Percentiles rank a stretch among this genome's conserved stretches.
Evolutionary conservation across 2,888 invertebrate species (phyloP).

Genomic region (Pseudoips prasinana): DNA sequence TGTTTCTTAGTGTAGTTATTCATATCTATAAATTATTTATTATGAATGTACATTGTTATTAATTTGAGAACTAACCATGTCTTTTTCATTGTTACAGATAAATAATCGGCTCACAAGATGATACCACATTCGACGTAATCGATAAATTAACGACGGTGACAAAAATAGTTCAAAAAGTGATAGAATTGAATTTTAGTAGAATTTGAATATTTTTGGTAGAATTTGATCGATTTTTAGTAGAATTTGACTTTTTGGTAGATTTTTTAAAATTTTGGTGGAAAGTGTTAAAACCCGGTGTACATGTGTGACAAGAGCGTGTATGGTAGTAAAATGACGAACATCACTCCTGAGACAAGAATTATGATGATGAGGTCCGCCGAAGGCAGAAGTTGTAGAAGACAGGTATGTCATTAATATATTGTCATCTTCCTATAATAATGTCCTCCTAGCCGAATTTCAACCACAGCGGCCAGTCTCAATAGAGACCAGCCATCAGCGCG

Average conservation of each 20-base stretch:
- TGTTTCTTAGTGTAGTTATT: too few relatives aligned
- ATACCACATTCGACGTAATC: conserved; percentile 17
- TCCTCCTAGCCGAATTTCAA: too few relatives aligned
- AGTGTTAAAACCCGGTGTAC: conserved; percentile 33
- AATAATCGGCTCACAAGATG: conserved; percentile 17
- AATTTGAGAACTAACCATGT: too few relatives aligned
- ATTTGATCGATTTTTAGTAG: neutral
- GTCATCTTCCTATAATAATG: too few relatives aligned
- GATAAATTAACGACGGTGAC: neutral
- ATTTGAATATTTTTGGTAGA: neutral
- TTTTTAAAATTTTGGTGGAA: too few relatives aligned
- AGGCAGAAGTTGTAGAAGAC: conserved; percentile 64
- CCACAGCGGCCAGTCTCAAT: too few relatives aligned
- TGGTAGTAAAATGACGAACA: conserved; percentile 69
- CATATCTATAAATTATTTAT: too few relatives aligned
- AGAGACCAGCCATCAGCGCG: too few relatives aligned
- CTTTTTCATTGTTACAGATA: conserved; percentile 40
- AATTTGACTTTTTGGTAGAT: neutral
- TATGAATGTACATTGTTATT: too few relatives aligned
- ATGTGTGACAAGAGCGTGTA: conserved; percentile 64
- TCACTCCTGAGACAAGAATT: conserved; percentile 69
- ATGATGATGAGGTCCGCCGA: conserved; percentile 70
- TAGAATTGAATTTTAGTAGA: neutral
- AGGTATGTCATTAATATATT: conserved; percentile 44
- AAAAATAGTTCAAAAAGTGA: neutral